Conservation (phyloP, 1,140 invertebrate genomes). For the Cataglyphis hispanica region DNA sequence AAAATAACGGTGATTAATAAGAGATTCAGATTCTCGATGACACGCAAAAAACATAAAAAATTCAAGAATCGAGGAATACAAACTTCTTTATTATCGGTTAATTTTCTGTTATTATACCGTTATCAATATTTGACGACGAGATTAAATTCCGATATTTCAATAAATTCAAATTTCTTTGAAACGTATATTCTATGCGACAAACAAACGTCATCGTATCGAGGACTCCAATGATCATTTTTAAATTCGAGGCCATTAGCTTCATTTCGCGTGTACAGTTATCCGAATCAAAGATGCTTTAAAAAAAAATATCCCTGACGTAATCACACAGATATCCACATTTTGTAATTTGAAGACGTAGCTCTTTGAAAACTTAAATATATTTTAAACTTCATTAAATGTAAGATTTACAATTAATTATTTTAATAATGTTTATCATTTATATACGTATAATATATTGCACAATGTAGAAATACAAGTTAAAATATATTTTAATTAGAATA, state of each 20-base stretch:
- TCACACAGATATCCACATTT: neutral
- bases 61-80: constrained; percentile 36
- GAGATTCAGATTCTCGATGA: constrained; percentile 13
- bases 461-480: neutral
- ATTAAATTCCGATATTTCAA: constrained; percentile 20
- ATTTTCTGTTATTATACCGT: constrained; percentile 26
- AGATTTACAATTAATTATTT: neutral
- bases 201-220: constrained; percentile 23
- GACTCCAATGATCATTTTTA: constrained; percentile 59
- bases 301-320: neutral
- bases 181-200: neutral
- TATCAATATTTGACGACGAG: neutral
- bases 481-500: neutral
- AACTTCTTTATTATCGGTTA: neutral
- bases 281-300: neutral
- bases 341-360: neutral
- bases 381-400: neutral
- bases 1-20: neutral
- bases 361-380: neutral
- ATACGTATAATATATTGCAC: too few species aligned
- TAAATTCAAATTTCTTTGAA: constrained; percentile 60
- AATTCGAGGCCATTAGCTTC: constrained; percentile 68
- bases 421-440: neutral
- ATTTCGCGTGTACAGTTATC: constrained; percentile 51
- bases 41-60: neutral